Conservation (phyloP, 2,113 vertebrate genomes). For the Hemibagrus wyckioides region DNA sequence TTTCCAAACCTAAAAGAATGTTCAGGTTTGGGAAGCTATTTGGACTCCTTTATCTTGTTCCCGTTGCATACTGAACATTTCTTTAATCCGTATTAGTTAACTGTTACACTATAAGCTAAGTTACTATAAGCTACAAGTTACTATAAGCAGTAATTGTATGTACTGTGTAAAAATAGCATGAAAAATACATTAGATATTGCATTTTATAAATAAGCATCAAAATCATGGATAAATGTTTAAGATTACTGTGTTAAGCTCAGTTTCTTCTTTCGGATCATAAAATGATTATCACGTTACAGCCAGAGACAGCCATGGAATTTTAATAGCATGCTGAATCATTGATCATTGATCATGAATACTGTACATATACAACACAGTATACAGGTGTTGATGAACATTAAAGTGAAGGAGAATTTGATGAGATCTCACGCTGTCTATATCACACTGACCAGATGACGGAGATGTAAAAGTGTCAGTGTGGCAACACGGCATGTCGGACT, state of each 20-base stretch:
- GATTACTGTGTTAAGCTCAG: neutral
- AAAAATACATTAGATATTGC: neutral
- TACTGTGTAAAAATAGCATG: neutral
- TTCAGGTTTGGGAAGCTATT: neutral
- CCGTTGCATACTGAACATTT: neutral
- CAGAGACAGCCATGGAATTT: neutral
- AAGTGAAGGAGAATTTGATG: neutral
- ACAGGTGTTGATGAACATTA: neutral
- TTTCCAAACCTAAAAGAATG: neutral
- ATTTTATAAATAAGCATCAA: neutral
- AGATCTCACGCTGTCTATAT: neutral
- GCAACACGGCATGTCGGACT: neutral
- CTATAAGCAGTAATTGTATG: neutral
- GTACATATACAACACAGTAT: neutral
- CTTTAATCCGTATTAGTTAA: neutral
- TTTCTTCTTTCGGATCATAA: neutral
- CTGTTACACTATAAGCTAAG: neutral
- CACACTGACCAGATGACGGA: neutral
- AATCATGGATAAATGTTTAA: neutral
- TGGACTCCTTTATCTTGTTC: neutral
- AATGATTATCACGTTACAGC: neutral
- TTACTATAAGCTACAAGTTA: too few relatives aligned
- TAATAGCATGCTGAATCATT: neutral
- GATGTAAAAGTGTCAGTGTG: constrained; percentile 2
- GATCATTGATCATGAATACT: neutral